Base-by-base conservation (phyloP, 1,140 invertebrate species). In the Acyrthosiphon pisum region DNA sequence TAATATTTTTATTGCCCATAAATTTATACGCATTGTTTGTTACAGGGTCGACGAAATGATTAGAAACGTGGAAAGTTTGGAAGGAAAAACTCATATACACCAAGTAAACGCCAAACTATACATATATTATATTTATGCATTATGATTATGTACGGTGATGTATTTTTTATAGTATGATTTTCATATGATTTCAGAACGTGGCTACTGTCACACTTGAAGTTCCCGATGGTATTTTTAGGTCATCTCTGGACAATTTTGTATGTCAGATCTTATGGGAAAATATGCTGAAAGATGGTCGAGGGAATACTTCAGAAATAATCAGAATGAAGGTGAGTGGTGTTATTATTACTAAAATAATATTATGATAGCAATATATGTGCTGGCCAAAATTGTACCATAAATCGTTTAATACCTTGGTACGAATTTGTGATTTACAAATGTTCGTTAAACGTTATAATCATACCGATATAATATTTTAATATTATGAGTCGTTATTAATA, bases 221-320 rank as follows among this genome's bases (percentile, higher is more conserved):
- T 83, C 84, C 90, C n/a, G 35, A 90, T 26, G 68, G 83, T 20
- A 88, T 94, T 41, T 50, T 50, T 37, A 93, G 81, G 81, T 50
- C 76, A 26, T 93, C 68, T 76, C 84, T 94, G 83, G 94, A 94
- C 22, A 89, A 68, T n/a, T 94, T 94, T 90, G 46, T 94, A 2
- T 93, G 94, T 84, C 94, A 93, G 83, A 83, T 94, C 37, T 93
- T 94, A 91, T 94, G 94, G 94, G 94, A 94, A 87, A 94, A 94
- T 90, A 30, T 89, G 11, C 48, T 94, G 23, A 93, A 46, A 68
- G 93, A 94, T 83, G 46, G 44, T 0, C 22, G 81, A 6, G 94
- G 94, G 22, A 92, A 94, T 37, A 48, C 81, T 23, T 53, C 93
- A 18, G 94, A 94, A 89, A 94, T 94, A 41, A 94, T 94, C 48